These are phyloP conservation scores for Hylaeus volcanicus DNA, from an alignment of 1,140 invertebrate species.

Conservation along the genomic window DNA sequence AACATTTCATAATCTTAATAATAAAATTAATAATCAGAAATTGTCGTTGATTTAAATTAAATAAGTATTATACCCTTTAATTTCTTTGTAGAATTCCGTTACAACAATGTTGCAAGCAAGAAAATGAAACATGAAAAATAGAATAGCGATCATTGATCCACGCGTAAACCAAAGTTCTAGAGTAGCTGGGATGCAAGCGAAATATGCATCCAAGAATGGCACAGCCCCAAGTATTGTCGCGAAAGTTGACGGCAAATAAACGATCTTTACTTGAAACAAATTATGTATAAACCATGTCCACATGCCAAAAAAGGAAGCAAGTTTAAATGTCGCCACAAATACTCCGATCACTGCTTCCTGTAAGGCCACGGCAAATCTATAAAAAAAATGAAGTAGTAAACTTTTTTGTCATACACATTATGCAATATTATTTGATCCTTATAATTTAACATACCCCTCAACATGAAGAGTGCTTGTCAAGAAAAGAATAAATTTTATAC, in stretches of 20 bases:
- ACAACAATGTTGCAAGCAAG: slow-evolving; percentile 95
- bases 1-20: background rate
- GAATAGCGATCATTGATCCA: slow-evolving; percentile 86
- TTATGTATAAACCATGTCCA: slow-evolving; percentile 99
- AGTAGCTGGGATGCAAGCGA: slow-evolving; percentile 95
- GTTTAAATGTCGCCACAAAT: slow-evolving; percentile 97
- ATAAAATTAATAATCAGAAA: background rate
- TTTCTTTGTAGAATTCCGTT: slow-evolving; percentile 97
- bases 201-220: slow-evolving; percentile 96
- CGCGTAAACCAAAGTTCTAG: slow-evolving; percentile 96
- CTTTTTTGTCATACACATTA: slow-evolving; percentile 2
- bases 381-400: background rate
- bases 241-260: slow-evolving; percentile 96
- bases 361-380: slow-evolving; percentile 88
- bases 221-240: slow-evolving; percentile 96
- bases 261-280: slow-evolving; percentile 95
- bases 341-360: slow-evolving; percentile 89
- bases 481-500: slow-evolving; percentile 37
- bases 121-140: slow-evolving; percentile 92
- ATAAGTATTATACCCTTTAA: slow-evolving; percentile 89
- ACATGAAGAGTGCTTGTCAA: slow-evolving; percentile 58
- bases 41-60: background rate
- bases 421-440: background rate
- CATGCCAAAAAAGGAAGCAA: slow-evolving; percentile 97
- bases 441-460: slow-evolving; percentile 64